Evolutionary conservation across 2,888 invertebrate genomes (phyloP), one percentile per base, ranked within the genome.

Genomic region (Stenchaetothrips biformis): DNA sequence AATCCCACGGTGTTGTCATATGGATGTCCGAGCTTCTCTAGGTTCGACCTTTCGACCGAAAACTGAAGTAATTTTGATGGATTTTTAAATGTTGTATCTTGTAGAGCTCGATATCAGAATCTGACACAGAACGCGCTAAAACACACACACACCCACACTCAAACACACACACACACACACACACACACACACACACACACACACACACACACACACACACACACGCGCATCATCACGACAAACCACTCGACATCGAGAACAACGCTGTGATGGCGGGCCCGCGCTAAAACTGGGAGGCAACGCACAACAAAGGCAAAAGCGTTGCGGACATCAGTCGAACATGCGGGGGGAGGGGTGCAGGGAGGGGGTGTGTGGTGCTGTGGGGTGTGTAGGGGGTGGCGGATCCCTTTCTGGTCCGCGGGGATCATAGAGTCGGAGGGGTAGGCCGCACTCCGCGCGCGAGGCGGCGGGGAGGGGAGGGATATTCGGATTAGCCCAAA

Each of bases 401-500:
- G 67, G 21, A n/a, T 74, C 67, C 21, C 21, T 25, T n/a, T 37
- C 37, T 7, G 67, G 21, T 21, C 67, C 25, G 59, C 16, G 59
- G 59, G 59, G 59, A 59, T 59, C 59, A 59, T 59, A 59, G 59
- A 59, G 18, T 18, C 7, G 67, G 25, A 25, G 67, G 67, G 67
- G 11, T 25, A n/a, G 21, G 67, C 21, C 21, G 67, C 21, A 21
- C 25, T 74, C 18, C 53, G 18, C 67, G 67, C 67, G 25, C 7
- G 25, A 11, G 25, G 67, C 11, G 67, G 67, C 25, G 67, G 11
- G 25, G 67, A 74, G 0, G 53, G 67, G 67, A 74, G 67, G 67
- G 67, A 74, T 74, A 74, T 74, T 74, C 67, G 67, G 67, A 74
- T 74, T 74, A 74, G 67, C 67, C 67, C 21, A 25, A 25, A 74